Conservation (phyloP, 2,888 invertebrate genomes). For the Rhabditoides inermis region DNA sequence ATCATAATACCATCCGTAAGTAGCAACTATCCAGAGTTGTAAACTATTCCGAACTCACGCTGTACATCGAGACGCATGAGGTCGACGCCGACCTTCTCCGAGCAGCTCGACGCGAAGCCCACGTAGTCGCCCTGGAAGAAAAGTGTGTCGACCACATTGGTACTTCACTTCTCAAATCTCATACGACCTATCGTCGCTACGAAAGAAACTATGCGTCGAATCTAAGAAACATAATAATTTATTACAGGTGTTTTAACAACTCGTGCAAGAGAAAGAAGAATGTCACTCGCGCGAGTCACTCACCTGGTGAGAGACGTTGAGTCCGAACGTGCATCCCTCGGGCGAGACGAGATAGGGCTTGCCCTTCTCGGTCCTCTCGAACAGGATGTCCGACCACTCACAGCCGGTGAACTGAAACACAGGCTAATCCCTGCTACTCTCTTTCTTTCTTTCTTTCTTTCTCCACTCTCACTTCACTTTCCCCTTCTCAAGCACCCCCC, state of each 20-base stretch:
- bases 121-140: conserved; percentile 48
- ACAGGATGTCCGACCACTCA: conserved; percentile 39
- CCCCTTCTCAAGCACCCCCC: background rate
- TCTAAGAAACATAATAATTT: background rate
- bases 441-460: background rate
- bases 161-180: too few species aligned
- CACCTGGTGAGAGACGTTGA: conserved; percentile 51
- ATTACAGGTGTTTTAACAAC: background rate
- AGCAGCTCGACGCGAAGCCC: conserved; percentile 48
- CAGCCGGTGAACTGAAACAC: conserved; percentile 37
- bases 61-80: conserved; percentile 48
- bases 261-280: background rate
- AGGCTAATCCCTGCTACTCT: background rate
- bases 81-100: conserved; percentile 46
- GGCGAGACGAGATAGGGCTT: conserved; percentile 47
- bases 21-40: background rate
- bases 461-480: background rate
- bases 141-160: background rate
- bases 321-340: conserved; percentile 32
- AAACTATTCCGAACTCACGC: conserved; percentile 19
- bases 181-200: too few species aligned
- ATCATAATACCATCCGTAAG: background rate
- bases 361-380: conserved; percentile 48
- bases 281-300: background rate
- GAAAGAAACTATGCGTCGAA: too few species aligned